Evolutionary conservation across 2,888 invertebrate species (phyloP).

Genomic region (Callosobruchus maculatus): DNA sequence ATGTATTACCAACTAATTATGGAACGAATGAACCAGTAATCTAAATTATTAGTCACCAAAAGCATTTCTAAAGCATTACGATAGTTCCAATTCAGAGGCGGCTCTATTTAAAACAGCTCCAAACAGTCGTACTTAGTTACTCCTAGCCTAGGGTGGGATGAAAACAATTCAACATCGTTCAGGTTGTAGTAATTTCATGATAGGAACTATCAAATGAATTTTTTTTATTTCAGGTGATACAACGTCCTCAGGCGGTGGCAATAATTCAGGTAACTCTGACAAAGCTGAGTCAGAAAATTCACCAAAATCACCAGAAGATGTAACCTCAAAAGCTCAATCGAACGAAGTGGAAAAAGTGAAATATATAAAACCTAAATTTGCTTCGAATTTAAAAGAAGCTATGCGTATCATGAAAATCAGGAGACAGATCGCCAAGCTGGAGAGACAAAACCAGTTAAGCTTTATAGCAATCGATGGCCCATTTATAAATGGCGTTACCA

Average conservation of each 20-base stretch:
- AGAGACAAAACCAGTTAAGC: constrained; percentile 47
- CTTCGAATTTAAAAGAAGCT: constrained; percentile 65
- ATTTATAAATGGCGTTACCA: constrained; percentile 11
- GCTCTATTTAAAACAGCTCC: too few species aligned
- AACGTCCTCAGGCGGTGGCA: constrained; percentile 26
- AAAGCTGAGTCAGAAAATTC: constrained; percentile 21
- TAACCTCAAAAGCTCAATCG: background rate
- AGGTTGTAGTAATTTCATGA: too few species aligned
- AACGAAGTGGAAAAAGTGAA: constrained; percentile 20
- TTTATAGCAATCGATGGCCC: constrained; percentile 30
- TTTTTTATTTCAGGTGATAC: background rate
- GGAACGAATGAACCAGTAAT: too few species aligned
- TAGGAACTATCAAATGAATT: too few species aligned
- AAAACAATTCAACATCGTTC: too few species aligned
- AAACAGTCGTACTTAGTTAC: too few species aligned
- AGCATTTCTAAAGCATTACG: too few species aligned
- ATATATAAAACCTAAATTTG: constrained; percentile 63
- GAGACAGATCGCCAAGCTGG: constrained; percentile 61
- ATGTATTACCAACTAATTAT: too few species aligned
- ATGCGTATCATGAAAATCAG: constrained; percentile 64
- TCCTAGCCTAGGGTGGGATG: too few species aligned
- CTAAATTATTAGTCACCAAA: too few species aligned
- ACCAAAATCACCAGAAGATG: background rate
- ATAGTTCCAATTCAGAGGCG: too few species aligned
- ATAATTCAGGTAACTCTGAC: constrained; percentile 45